A percentile compares a stretch with the other conserved stretches of the same genome.
Evolutionary conservation across 2,113 vertebrate species (phyloP).

Genomic region (Petroica traversi): DNA sequence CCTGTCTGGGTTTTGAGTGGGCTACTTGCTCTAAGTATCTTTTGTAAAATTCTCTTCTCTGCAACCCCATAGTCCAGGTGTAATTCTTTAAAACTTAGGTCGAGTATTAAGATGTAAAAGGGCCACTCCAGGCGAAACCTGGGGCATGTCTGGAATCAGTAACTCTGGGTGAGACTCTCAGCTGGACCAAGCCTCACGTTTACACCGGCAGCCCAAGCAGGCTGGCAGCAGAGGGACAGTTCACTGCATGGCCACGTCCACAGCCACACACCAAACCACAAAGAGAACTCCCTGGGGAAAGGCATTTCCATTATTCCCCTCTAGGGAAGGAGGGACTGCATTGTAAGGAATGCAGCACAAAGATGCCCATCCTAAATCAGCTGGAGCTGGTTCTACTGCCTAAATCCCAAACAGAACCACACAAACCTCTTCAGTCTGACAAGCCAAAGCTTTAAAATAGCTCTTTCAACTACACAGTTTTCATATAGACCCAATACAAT

Average conservation of each 20-base stretch:
- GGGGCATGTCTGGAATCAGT: not conserved
- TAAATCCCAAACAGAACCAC: not conserved
- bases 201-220: not conserved
- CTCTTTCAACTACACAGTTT: not conserved
- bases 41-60: not conserved
- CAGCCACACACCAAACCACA: not conserved
- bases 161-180: not conserved
- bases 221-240: not conserved
- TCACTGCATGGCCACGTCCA: not conserved
- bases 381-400: not conserved
- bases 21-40: not conserved
- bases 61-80: rapidly evolving
- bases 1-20: not conserved
- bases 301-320: not conserved
- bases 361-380: not conserved
- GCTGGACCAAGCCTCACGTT: not conserved
- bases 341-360: not conserved
- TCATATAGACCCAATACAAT: not conserved
- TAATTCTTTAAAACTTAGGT: not conserved
- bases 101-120: not conserved
- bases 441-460: not conserved
- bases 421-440: not conserved
- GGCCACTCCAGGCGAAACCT: too few species aligned
- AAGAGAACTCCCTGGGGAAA: not conserved
- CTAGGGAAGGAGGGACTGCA: not conserved